Conservation (phyloP, 2,888 invertebrate genomes). For the Caradrina kadenii region DNA sequence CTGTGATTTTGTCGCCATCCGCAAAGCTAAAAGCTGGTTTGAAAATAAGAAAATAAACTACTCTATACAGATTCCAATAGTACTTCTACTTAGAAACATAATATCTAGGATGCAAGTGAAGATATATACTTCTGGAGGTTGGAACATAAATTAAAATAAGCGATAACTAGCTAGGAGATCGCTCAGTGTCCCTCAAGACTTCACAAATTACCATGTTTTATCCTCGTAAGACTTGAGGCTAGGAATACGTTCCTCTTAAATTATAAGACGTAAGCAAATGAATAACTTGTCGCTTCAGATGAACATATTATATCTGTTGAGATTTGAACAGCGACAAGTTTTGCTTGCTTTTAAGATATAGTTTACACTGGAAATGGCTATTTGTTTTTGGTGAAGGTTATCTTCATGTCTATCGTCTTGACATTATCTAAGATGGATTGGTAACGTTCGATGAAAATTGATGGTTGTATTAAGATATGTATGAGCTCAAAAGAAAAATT, state of each 20-base stretch:
- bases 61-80: neutral
- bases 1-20: too few species aligned
- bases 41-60: neutral
- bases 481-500: too few species aligned
- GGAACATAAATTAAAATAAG: slow-evolving; percentile 50
- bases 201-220: slow-evolving; percentile 54
- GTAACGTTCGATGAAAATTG: too few species aligned
- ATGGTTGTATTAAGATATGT: too few species aligned
- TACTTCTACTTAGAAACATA: slow-evolving; percentile 6
- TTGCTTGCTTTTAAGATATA: slow-evolving; percentile 27
- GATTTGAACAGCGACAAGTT: slow-evolving; percentile 48
- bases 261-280: slow-evolving; percentile 54
- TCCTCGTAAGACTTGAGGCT: slow-evolving; percentile 30
- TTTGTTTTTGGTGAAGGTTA: neutral
- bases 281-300: slow-evolving; percentile 62
- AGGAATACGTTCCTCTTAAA: slow-evolving; percentile 30
- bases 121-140: slow-evolving; percentile 24
- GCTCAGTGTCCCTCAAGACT: slow-evolving; percentile 46
- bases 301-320: slow-evolving; percentile 56
- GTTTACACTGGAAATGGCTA: slow-evolving; percentile 31
- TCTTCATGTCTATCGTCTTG: too few species aligned
- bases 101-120: slow-evolving; percentile 31
- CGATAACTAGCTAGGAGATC: slow-evolving; percentile 46
- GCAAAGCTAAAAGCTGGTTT: neutral
- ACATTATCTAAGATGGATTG: too few species aligned